These are phyloP conservation scores for Homalodisca vitripennis DNA, from an alignment of 1,140 invertebrate species.

Conservation along the genomic window DNA sequence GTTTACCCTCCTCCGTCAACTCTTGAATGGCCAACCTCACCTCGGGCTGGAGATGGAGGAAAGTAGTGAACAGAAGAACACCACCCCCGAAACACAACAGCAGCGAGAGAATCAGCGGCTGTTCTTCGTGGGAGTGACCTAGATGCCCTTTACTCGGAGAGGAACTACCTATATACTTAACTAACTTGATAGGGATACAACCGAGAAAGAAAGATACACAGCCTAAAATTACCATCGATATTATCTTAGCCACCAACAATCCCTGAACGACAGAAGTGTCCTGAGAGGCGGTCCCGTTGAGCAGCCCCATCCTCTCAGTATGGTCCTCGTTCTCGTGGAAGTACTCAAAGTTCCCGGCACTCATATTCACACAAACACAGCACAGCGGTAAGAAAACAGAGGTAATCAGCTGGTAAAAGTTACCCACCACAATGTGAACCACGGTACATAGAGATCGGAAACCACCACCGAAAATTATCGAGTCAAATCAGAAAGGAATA, in stretches of 20 bases:
- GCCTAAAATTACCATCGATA: conserved; percentile 67
- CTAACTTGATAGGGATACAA: conserved; percentile 60
- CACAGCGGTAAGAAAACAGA: no score
- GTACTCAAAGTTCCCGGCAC: no score
- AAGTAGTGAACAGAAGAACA: conserved; percentile 73
- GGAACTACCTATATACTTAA: conserved; percentile 44
- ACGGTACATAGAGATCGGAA: no score
- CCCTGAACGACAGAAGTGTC: background rate
- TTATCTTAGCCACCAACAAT: conserved; percentile 59
- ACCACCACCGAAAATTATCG: no score
- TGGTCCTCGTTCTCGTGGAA: background rate
- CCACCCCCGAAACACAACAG: conserved; percentile 78
- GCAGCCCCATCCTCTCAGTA: background rate
- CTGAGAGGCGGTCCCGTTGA: background rate
- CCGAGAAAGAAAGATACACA: conserved; percentile 66
- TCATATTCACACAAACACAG: no score
- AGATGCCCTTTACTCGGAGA: conserved; percentile 15
- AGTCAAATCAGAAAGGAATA: no score
- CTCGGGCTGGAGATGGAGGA: conserved; percentile 76
- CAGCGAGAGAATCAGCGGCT: conserved; percentile 57
- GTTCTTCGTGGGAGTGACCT: conserved; percentile 40
- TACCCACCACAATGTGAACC: no score
- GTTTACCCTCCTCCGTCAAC: conserved; percentile 46
- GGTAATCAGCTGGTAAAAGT: no score
- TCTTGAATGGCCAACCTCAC: conserved; percentile 57